Evolutionary conservation across 92 coral and sea anemone species (phyloP), one percentile per base, ranked within the genome.

Genomic region (Siderastrea siderea): DNA sequence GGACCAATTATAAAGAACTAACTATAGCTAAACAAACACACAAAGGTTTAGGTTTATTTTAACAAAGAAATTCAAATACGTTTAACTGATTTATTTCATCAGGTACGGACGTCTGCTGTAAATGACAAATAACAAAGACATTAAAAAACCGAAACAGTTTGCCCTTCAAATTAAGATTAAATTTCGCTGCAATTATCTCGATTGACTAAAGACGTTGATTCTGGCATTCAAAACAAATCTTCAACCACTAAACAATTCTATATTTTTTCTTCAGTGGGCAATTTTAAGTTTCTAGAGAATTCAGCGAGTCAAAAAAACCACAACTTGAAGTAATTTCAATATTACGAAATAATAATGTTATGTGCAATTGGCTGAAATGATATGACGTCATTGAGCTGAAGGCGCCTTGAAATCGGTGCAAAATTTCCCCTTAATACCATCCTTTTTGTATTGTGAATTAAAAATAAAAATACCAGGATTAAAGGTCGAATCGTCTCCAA

Each of bases 61-160:
- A 61, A 16, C 66, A 61, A 17, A 7, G 6, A 61, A 61, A 11
- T 45, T 8, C 45, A 17, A 69, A 3, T 7, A 69, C 74, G 46
- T 47, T n/a, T 12, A 58, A 77, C 43, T 77, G 52, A 4, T 16
- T 77, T 77, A 60, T 61, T 78, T 60, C 38, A 61, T 60, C 57
- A 47, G 3, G 58, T 7, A 19, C 58, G 72, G 59, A 63, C 17
- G 67, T 44, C 80, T 43, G 9, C 45, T 26, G 47, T 63, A 64
- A 79, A 77, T 75, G 53, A 61, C 14, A 77, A 64, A 77, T 77
- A 63, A 79, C 64, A 7, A 63, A 65, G 47, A 13, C 58, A 61
- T 47, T 61, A 8, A 48, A 61, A 78, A 62, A 47, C 10, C 1
- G 16, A 19, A 19, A 62, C 46, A 16, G 47, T 49, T 12, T 64